phyloP scores from a whole-genome alignment of 2,888 invertebrate species.

The Gari tellinella region DNA sequence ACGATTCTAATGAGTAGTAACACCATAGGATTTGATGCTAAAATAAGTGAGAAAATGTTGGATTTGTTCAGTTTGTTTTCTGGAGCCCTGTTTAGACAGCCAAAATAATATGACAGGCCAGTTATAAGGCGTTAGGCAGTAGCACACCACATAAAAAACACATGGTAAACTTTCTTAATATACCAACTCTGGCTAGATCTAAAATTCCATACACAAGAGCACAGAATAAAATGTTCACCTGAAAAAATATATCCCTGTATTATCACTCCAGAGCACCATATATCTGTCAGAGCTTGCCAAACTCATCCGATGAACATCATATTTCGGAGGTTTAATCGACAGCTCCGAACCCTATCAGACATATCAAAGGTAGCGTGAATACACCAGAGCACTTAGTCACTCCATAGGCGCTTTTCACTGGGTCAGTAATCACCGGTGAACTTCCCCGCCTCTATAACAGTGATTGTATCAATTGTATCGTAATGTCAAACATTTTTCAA shows the following conservation, averaged over 20 bases:
- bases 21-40: no score
- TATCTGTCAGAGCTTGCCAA: constrained; percentile 43
- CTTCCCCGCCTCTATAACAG: constrained; percentile 51
- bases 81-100: no score
- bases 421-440: constrained; percentile 59
- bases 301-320: constrained; percentile 49
- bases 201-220: no score
- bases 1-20: no score
- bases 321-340: constrained; percentile 51
- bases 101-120: no score
- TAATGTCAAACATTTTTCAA: constrained; percentile 61
- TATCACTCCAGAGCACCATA: constrained; percentile 37
- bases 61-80: no score
- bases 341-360: constrained; percentile 35
- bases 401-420: constrained; percentile 56
- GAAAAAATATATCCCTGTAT: constrained; percentile 28
- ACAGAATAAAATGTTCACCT: constrained; percentile 20
- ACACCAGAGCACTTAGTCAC: constrained; percentile 59
- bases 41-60: no score
- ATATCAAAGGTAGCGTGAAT: constrained; percentile 49
- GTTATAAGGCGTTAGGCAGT: no score
- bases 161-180: no score
- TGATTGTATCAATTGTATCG: constrained; percentile 58
- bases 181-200: no score
- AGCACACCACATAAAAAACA: no score